Evolutionary conservation across 1,140 invertebrate species (phyloP), one percentile per base, ranked within the genome.

Genomic region (Pseudomyrmex pallidus): DNA sequence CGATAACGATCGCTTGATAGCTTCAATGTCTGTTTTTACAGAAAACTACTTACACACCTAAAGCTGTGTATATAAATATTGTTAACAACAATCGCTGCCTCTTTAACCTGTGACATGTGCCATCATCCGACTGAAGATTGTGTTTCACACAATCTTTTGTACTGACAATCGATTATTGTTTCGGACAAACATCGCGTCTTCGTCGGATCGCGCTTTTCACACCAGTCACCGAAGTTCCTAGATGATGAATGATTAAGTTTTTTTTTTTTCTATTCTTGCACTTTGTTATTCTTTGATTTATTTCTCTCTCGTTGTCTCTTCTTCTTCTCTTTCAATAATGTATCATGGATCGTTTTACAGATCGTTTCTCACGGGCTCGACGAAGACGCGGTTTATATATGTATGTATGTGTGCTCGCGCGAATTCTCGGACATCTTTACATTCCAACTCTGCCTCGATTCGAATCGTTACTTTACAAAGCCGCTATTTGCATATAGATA

Each of bases 391-490:
- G 62, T 73, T 59, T 50, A 17, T 76, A 52, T 35, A 35, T 35
- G 35, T 35, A 35, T 35, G 35, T 35, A 35, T 35, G 35, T 35
- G 35, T 35, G 35, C 35, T 35, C 57, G 68, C 52, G 82, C 61
- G 50, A 74, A 62, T 78, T 85, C 56, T 83, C 76, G 66, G 64
- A 82, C 84, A 87, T 82, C 78, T 82, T 82, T 89, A 90, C 90
- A 90, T 90, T 90, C 89, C 89, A 90, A 90, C 84, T 87, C 78
- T 86, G 87, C 87, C 90, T 89, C 89, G 89, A 90, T 90, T 80
- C 89, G 89, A 62, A 90, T 90, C 89, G 89, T 87, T 86, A 67
- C 35, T 86, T 87, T 82, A 52, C 86, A 86, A 25, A 90, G 82
- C 74, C 67, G 89, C 72, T 67, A 82, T 86, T 59, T 70, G 77